phyloP scores from a whole-genome alignment of 2,888 invertebrate genomes.

The Drosophila anomelani region DNA sequence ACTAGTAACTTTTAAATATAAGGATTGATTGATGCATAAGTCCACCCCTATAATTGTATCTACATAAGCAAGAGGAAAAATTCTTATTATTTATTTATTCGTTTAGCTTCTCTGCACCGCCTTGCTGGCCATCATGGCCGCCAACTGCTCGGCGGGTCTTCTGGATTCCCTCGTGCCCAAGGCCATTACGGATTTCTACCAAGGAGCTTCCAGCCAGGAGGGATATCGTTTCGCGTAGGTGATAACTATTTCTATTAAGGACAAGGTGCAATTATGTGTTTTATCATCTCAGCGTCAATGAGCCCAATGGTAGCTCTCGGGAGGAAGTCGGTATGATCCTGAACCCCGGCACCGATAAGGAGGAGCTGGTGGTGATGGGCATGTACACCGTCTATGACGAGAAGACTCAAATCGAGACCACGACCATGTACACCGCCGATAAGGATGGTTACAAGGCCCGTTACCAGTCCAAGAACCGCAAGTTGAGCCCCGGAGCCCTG shows the following conservation, averaged over 20 bases:
- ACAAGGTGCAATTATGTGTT: neutral
- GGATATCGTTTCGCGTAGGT: slow-evolving; percentile 83
- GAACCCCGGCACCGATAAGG: slow-evolving; percentile 82
- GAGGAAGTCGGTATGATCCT: slow-evolving; percentile 83
- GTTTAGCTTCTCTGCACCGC: slow-evolving; percentile 70
- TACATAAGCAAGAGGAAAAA: too few relatives aligned
- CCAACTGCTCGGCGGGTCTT: slow-evolving; percentile 70
- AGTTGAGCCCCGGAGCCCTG: slow-evolving; percentile 72
- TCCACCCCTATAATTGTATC: too few relatives aligned
- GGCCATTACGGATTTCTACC: slow-evolving; percentile 76
- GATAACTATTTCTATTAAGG: neutral
- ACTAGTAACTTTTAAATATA: too few relatives aligned
- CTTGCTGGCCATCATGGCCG: slow-evolving; percentile 66
- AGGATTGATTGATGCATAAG: too few relatives aligned
- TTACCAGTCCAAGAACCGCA: slow-evolving; percentile 81
- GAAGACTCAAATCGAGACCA: slow-evolving; percentile 79
- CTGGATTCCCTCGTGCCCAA: slow-evolving; percentile 76
- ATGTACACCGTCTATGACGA: slow-evolving; percentile 79
- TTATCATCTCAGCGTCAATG: slow-evolving; percentile 68
- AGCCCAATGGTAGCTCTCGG: slow-evolving; percentile 82
- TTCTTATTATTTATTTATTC: neutral
- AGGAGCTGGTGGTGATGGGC: slow-evolving; percentile 83
- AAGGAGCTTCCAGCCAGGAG: slow-evolving; percentile 76
- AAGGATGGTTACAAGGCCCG: slow-evolving; percentile 83
- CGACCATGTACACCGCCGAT: slow-evolving; percentile 84